Conservation (phyloP, 2,797 vertebrate genomes). For the Philypnodon macrostomus region DNA sequence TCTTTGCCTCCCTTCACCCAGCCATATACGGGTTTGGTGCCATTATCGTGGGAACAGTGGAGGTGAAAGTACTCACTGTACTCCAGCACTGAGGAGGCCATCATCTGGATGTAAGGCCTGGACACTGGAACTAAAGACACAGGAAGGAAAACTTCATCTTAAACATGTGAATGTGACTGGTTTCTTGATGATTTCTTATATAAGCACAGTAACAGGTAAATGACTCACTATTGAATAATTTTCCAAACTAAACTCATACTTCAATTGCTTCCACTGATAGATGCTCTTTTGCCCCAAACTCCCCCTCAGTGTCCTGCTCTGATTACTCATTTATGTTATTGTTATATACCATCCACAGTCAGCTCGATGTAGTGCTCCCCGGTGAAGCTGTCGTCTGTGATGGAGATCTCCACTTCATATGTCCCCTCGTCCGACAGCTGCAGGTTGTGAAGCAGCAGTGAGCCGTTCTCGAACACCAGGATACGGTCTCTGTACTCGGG, state of each 20-base stretch:
- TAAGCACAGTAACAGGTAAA: background rate
- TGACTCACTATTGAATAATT: conserved; percentile 21
- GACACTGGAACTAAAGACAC: conserved; percentile 86
- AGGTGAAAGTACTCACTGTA: conserved; percentile 90
- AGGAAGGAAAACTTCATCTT: background rate
- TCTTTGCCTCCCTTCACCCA: conserved; percentile 92
- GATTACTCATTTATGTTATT: conserved; percentile 10
- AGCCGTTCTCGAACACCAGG: conserved; percentile 90
- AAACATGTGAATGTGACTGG: background rate
- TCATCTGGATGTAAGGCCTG: conserved; percentile 88
- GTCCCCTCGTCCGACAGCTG: conserved; percentile 87
- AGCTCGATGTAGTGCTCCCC: conserved; percentile 91
- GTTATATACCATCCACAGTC: conserved; percentile 88
- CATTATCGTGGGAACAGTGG: conserved; percentile 91
- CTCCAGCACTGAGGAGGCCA: conserved; percentile 92
- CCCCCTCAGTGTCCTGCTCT: conserved; percentile 22
- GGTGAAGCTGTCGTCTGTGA: conserved; percentile 94
- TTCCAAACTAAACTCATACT: conserved; percentile 11
- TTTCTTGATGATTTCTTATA: too few species aligned
- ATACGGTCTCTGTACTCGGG: conserved; percentile 90
- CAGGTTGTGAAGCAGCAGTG: conserved; percentile 88
- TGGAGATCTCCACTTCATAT: conserved; percentile 96
- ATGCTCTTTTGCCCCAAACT: conserved; percentile 19
- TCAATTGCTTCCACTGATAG: conserved; percentile 12
- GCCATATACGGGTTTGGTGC: conserved; percentile 90